phyloP scores from a whole-genome alignment of 2,113 vertebrate genomes.

The Herpailurus yagouaroundi region DNA sequence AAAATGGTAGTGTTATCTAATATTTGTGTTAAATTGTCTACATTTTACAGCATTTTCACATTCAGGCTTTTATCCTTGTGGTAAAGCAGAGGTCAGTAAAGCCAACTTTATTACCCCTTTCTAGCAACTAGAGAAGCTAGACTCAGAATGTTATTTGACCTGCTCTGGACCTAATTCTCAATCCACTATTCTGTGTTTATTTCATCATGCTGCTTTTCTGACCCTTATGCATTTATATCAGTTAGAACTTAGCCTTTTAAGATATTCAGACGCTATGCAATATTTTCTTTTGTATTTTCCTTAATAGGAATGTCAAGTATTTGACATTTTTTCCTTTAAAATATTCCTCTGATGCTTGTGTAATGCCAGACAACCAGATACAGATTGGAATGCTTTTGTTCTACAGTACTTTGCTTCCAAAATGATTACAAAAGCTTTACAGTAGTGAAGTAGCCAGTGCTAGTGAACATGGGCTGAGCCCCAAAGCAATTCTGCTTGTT shows the following conservation, averaged over 20 bases:
- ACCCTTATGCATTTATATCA: background rate
- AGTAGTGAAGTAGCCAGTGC: background rate
- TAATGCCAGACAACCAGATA: background rate
- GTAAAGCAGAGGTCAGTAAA: background rate
- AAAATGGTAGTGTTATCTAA: background rate
- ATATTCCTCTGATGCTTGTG: background rate
- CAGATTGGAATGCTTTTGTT: background rate
- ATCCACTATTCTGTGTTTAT: background rate
- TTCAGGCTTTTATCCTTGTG: background rate
- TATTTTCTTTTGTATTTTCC: background rate
- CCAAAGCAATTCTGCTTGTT: background rate
- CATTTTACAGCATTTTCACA: background rate
- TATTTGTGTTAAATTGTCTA: background rate
- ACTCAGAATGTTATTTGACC: background rate
- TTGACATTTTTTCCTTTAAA: slow-evolving; percentile 11
- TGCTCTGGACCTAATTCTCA: background rate
- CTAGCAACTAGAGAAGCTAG: background rate
- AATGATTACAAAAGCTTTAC: background rate
- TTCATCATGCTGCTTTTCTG: background rate
- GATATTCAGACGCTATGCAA: background rate
- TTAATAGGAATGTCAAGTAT: background rate
- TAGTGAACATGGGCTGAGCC: background rate
- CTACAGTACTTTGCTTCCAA: background rate
- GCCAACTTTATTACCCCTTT: background rate
- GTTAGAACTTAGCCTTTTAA: background rate